Percentiles rank a stretch among this genome's conserved stretches.
phyloP scores from a whole-genome alignment of 2,888 invertebrate species.

The Azorinus chamasolen region DNA sequence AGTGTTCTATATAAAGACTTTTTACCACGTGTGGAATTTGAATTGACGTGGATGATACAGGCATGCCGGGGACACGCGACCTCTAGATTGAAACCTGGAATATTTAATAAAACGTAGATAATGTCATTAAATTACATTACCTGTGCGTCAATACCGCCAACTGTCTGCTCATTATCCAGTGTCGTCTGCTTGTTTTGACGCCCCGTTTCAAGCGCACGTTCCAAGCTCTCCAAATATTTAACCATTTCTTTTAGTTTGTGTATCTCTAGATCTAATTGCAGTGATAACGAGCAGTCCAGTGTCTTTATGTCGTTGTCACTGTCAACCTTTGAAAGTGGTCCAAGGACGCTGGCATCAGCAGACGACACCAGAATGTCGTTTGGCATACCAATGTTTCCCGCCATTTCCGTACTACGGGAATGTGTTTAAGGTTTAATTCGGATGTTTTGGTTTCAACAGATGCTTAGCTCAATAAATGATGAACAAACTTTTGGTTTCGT shows the following conservation, averaged over 20 bases:
- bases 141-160: slow-evolving; percentile 29
- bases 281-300: slow-evolving; percentile 47
- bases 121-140: slow-evolving; percentile 50
- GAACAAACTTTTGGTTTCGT: slow-evolving; percentile 54
- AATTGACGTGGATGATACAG: too few species aligned
- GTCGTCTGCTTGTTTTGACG: slow-evolving; percentile 46
- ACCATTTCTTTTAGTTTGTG: slow-evolving; percentile 60
- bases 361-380: slow-evolving; percentile 26
- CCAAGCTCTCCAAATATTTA: slow-evolving; percentile 57
- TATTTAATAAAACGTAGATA: too few species aligned
- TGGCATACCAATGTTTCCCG: slow-evolving; percentile 45
- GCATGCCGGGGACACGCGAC: too few species aligned
- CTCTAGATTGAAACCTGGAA: too few species aligned
- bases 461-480: slow-evolving; percentile 53
- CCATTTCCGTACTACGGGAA: slow-evolving; percentile 36
- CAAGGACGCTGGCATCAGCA: slow-evolving; percentile 29
- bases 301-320: slow-evolving; percentile 23
- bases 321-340: slow-evolving; percentile 23
- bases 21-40: too few species aligned
- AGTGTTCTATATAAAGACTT: too few species aligned
- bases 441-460: slow-evolving; percentile 52
- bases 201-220: slow-evolving; percentile 48
- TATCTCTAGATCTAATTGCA: slow-evolving; percentile 63
- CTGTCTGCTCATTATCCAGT: slow-evolving; percentile 41
- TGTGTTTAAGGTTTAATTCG: slow-evolving; percentile 47